A percentile compares a stretch with the other conserved stretches of the same genome.
Evolutionary conservation across 2,113 vertebrate species (phyloP).

Genomic region (Misgurnus anguillicaudatus): DNA sequence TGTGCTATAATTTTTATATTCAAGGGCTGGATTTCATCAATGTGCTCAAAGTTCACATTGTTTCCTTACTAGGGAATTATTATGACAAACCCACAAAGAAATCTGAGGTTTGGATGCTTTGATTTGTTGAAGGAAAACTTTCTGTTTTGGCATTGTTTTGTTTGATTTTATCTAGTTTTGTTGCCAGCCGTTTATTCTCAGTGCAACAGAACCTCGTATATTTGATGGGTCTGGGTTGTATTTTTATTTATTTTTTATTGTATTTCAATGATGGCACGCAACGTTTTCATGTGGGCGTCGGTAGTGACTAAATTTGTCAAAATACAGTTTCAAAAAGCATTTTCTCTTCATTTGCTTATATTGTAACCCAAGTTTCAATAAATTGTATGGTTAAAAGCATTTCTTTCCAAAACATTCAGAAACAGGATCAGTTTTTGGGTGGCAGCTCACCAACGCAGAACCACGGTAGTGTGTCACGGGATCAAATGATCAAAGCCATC

Average conservation of each 20-base stretch:
- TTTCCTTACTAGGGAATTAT: constrained; percentile 69
- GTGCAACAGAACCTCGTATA: no score
- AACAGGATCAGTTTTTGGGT: no score
- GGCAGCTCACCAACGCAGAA: no score
- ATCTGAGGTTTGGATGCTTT: constrained; percentile 70
- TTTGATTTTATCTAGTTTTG: not conserved
- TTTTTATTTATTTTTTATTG: not conserved
- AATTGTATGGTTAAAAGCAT: no score
- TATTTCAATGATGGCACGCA: no score
- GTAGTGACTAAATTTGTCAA: no score
- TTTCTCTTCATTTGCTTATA: not conserved
- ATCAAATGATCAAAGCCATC: constrained; percentile 23
- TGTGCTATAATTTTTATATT: constrained; percentile 54
- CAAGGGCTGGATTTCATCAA: constrained; percentile 46
- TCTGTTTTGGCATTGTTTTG: constrained; percentile 41
- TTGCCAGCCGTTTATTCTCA: not conserved
- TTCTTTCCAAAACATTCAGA: no score
- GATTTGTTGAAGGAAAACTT: constrained; percentile 69
- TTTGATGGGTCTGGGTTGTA: not conserved
- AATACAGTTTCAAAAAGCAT: not conserved
- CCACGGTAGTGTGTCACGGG: not conserved
- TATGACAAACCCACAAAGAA: constrained; percentile 65
- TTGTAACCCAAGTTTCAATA: no score
- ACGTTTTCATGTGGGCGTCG: no score
- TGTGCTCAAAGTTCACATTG: constrained; percentile 52